phyloP scores from a whole-genome alignment of 2,797 vertebrate species.

The Oreochromis grahami region DNA sequence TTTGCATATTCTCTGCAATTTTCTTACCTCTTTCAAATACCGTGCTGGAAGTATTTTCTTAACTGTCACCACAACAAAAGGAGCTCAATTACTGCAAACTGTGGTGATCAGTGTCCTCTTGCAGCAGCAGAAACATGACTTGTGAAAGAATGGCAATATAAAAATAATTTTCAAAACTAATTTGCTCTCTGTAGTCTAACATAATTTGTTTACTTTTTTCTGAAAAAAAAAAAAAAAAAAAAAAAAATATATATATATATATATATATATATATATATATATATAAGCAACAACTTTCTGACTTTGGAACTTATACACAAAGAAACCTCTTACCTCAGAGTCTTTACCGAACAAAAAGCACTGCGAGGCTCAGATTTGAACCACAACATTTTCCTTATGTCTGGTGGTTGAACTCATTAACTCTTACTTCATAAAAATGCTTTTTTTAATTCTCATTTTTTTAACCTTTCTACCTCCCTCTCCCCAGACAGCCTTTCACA shows the following conservation, averaged over 20 bases:
- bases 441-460: constrained; percentile 29
- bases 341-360: constrained; percentile 45
- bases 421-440: constrained; percentile 49
- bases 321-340: constrained; percentile 10
- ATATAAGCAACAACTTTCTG: background rate
- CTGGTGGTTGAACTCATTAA: constrained; percentile 64
- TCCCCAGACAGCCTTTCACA: constrained; percentile 61
- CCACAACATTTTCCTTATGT: constrained; percentile 32
- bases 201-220: background rate
- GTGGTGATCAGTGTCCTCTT: background rate
- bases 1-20: constrained; percentile 5
- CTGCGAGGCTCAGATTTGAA: constrained; percentile 32
- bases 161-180: background rate
- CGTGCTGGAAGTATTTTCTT: background rate
- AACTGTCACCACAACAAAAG: background rate
- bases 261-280: background rate
- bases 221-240: background rate
- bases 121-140: background rate
- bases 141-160: background rate
- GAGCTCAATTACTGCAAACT: background rate
- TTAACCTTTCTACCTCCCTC: constrained; percentile 37
- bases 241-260: background rate
- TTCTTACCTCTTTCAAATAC: background rate
- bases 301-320: background rate
- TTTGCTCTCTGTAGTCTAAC: background rate